These are phyloP conservation scores for Ceratoteleas bidentatus DNA, from an alignment of 1,140 invertebrate genomes.

Conservation along the genomic window DNA sequence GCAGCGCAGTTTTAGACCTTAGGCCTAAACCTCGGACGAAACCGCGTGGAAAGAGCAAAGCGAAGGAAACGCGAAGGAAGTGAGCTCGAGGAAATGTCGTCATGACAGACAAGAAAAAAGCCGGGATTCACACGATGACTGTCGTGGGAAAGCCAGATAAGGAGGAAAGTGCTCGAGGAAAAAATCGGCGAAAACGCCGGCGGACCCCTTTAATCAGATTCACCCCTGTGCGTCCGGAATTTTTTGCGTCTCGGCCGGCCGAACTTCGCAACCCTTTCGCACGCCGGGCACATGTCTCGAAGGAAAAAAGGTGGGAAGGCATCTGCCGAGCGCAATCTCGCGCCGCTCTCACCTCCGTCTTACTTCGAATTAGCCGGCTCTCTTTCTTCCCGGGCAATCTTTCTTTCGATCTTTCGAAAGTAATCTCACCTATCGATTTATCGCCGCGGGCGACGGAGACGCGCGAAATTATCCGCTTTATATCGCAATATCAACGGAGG, in stretches of 20 bases:
- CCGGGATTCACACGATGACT: constrained; percentile 31
- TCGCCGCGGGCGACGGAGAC: constrained; percentile 58
- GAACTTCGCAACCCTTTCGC: constrained; percentile 77
- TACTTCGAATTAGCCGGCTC: constrained; percentile 55
- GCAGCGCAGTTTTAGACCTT: not conserved
- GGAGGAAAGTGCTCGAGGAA: constrained; percentile 27
- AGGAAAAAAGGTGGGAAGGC: constrained; percentile 76
- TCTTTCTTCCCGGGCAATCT: constrained; percentile 51
- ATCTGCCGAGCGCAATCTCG: constrained; percentile 73
- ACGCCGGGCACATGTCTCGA: constrained; percentile 77
- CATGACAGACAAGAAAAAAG: not conserved
- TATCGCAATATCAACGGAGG: constrained; percentile 58
- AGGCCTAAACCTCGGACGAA: not conserved
- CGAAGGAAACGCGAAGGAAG: not conserved
- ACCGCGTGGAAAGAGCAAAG: not conserved
- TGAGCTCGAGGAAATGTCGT: not conserved
- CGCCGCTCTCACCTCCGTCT: constrained; percentile 55
- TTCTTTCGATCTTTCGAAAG: constrained; percentile 55
- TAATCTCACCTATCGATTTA: constrained; percentile 67
- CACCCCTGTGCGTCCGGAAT: constrained; percentile 69
- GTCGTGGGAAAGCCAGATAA: constrained; percentile 53
- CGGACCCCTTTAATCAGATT: constrained; percentile 77
- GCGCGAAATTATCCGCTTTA: constrained; percentile 63
- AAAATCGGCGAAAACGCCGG: constrained; percentile 38
- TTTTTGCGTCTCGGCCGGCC: constrained; percentile 59